Base-by-base conservation (phyloP, 30 jellyfish, hydroid and myxozoan genomes). In the Chironex yamaguchii region DNA sequence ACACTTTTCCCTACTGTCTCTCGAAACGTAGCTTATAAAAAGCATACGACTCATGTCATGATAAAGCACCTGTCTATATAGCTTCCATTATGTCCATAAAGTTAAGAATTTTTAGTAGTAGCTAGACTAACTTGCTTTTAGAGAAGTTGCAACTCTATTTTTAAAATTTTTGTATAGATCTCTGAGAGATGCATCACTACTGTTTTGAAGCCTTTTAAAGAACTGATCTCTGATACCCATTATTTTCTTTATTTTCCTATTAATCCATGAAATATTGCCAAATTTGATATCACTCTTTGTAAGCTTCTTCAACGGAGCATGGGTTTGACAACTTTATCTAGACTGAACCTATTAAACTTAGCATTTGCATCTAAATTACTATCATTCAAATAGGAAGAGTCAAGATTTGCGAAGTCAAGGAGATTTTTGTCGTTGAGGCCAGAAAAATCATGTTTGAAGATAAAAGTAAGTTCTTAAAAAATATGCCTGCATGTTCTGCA, bases 271-370 rank as follows among this genome's bases (percentile, higher is more conserved):
- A 35, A 35, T 71, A 49, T 67, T 67, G 34, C 81, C 35, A 32
- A 67, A 67, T 24, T 67, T 67, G 31, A 67, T 75, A 32, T 75
- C 75, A 50, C 70, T 75, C 34, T 75, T 75, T 75, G 87, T 35
- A 34, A 75, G 77, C 53, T 75, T 75, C n/a, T n/a, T n/a, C n/a
- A 75, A 58, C 49, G 77, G 62, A 34, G 77, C 87, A 75, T 75
- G 77, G 77, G 36, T 75, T 25, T 75, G 52, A 75, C 76, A 24
- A 75, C 28, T 51, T 75, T 62, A 49, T 49, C 87, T 27, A 24
- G 53, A 76, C 34, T 75, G 76, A 75, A 76, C 32, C 87, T 75
- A 33, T 75, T 75, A 50, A 72, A 72, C 49, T 72, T 36, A 34
- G 76, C 87, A 75, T 75, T 75, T 35, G 53, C 86, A 72, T 72